Base-by-base conservation (phyloP, 2,888 invertebrate genomes). In the Drosophila phalerata region DNA sequence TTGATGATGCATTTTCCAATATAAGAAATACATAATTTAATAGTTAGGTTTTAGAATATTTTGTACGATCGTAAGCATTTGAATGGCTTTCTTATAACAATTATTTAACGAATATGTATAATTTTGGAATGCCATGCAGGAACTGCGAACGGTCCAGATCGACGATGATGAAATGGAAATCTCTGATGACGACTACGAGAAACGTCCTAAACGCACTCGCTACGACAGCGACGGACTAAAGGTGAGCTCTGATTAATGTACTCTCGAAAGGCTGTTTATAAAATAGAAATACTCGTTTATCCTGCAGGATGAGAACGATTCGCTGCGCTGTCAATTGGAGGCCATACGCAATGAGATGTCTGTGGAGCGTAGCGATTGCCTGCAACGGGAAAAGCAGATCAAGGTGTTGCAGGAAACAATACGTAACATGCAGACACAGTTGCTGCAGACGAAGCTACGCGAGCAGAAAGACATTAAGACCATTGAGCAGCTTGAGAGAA, bases 341-440 rank as follows among this genome's bases (percentile, higher is more conserved):
- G 98, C 98, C 0, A 97, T 97, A 90, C 97, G 97, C 92, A 98
- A 98, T 92, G 98, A 98, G 94, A 96, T 98, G 53, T 97, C 97
- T 84, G 94, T 98, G 38, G 94, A 98, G 25, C 97, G 97, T 90
- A 94, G 95, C 28, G 98, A 97, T 85, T 93, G 96, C 79, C 96
- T 97, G 69, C 95, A 96, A 68, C 97, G 97, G 91, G 97, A 97
- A 19, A 96, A 97, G 85, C 97, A 98, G 92, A 95, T 97, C 77
- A 95, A 96, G 91, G 92, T 93, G 13, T 75, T 93, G n/a, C 93
- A 93, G 60, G 93, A 93, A 74, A 92, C 93, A 22, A 93, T 93
- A 68, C 88, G 93, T 25, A 93, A 93, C 77, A 89, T 93, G 86
- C 93, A 93, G 73, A 92, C 92, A 0, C 92, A 93, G 70, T 67